These are phyloP conservation scores for Yasuhikotakia modesta DNA, from an alignment of 2,797 vertebrate species.

Conservation along the genomic window DNA sequence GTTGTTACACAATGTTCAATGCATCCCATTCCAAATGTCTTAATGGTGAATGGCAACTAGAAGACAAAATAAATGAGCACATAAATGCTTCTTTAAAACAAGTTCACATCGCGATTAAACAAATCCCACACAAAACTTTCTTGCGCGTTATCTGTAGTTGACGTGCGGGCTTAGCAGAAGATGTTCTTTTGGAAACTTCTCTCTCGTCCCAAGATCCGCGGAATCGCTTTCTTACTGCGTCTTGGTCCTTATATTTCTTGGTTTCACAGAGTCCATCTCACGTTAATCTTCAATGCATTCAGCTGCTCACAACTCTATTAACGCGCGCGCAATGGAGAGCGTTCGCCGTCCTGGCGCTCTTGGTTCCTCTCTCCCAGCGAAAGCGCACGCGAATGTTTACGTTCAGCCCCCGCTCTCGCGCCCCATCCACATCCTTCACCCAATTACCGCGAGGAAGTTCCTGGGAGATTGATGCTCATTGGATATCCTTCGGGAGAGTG, in stretches of 20 bases:
- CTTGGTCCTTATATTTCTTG: constrained; percentile 45
- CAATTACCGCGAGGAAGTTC: constrained; percentile 84
- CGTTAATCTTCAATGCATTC: constrained; percentile 38
- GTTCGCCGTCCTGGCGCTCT: constrained; percentile 42
- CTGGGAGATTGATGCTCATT: constrained; percentile 83
- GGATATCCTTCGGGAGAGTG: constrained; percentile 82
- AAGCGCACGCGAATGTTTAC: constrained; percentile 86
- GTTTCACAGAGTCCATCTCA: constrained; percentile 1
- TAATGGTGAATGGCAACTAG: background rate
- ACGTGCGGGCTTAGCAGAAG: constrained; percentile 21
- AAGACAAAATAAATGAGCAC: constrained; percentile 10
- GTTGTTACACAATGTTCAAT: constrained; percentile 44
- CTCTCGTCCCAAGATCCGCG: constrained; percentile 31
- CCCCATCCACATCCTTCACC: constrained; percentile 82
- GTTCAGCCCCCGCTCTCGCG: constrained; percentile 80
- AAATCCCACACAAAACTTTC: constrained; percentile 48
- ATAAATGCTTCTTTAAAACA: constrained; percentile 48
- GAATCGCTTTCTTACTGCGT: constrained; percentile 27
- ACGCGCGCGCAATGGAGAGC: constrained; percentile 39
- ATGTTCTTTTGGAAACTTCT: constrained; percentile 45
- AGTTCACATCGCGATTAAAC: constrained; percentile 64
- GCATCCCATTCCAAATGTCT: constrained; percentile 36
- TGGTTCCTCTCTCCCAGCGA: constrained; percentile 78
- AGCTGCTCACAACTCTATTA: constrained; percentile 19
- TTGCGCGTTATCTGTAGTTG: constrained; percentile 48